Base-by-base conservation (phyloP, 2,888 invertebrate genomes). In the Choreutis nemorana region DNA sequence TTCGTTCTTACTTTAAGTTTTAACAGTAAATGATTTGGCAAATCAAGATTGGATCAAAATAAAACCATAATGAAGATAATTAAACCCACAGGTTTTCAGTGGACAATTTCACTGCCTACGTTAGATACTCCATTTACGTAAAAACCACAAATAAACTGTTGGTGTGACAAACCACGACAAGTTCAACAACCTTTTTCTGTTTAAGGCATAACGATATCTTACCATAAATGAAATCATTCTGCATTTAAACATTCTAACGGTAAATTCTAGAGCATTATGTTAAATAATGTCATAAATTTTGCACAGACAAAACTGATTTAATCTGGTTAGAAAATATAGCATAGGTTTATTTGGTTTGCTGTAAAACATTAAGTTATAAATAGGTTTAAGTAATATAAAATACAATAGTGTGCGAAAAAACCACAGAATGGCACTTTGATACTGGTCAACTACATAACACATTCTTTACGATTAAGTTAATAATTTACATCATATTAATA, bases 151-250 rank as follows among this genome's bases (percentile, higher is more conserved):
- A 28, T n/a, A 14, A 20, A n/a, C n/a, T n/a, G 30, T 21, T 31
- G 10, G 14, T 22, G 22, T 14, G 23, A 9, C 30, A 26, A 23
- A 34, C 24, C 27, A 18, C 23, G 14, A 47, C 42, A 42, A 51
- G 63, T 60, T 66, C 62, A 62, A 55, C 45, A 54, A 50, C 53
- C 55, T 46, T 37, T 29, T 23, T 28, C 29, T 33, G 33, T 44
- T 34, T 40, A 32, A 4, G 31, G 27, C 31, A 40, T 35, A 37
- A 41, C 40, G 28, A 40, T 34, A 28, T 35, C 32, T 35, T 29
- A 35, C 35, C 32, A 36, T 38, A 30, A 12, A 23, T 11, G 6
- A 23, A 8, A 23, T 11, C 13, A 23, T 23, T 9, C 23, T n/a
- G 8, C 9, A 23, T 23, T 23, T 36, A 35, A 35, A 41, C 36